Evolutionary conservation across 2,113 vertebrate genomes (phyloP), one percentile per base, ranked within the genome.

Genomic region (Takifugu bimaculatus): DNA sequence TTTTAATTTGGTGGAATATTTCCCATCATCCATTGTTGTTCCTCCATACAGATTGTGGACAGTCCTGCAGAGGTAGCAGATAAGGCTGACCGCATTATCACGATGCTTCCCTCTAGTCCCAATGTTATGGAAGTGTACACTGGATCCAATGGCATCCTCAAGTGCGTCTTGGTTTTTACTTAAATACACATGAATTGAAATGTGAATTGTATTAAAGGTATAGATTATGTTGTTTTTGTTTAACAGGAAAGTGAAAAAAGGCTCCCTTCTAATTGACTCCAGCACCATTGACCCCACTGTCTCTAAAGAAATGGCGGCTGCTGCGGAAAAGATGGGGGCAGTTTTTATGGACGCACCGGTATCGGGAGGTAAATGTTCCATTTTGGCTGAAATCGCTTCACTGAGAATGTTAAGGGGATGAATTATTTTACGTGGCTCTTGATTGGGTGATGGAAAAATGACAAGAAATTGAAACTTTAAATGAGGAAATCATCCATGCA

Each of bases 341-440:
- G 94, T 98, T 81, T 98, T 99, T 75, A 98, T 99, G 97, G 97
- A 99, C 85, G 95, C 96, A 15, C 97, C 96, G 42, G 97, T 99
- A 73, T 99, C 97, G 82, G 97, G 97, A 91, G 97, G 97, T 98
- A 89, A 90, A 7, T 60, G 57, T 50, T 25, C 49, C 13, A 25
- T 39, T 39, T 9, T 39, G 2, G 35, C 35, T 39, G 35, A 39
- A 39, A 39, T 7, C 7, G 9, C 35, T 39, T 39, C 35, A 39
- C 1, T 9, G 35, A 39, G 11, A 6, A 39, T 39, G 1, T 39
- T 39, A 39, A 11, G 35, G 7, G 35, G 35, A 39, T 10, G 2
- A 2, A 32, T 32, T 32, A 32, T 32, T 32, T 32, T 32, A 32
- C 29, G 7, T 39, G 35, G 11, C 35, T 39, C 35, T 39, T 39